Evolutionary conservation across 2,888 invertebrate genomes (phyloP).

Genomic region (Exocentrus adspersus): DNA sequence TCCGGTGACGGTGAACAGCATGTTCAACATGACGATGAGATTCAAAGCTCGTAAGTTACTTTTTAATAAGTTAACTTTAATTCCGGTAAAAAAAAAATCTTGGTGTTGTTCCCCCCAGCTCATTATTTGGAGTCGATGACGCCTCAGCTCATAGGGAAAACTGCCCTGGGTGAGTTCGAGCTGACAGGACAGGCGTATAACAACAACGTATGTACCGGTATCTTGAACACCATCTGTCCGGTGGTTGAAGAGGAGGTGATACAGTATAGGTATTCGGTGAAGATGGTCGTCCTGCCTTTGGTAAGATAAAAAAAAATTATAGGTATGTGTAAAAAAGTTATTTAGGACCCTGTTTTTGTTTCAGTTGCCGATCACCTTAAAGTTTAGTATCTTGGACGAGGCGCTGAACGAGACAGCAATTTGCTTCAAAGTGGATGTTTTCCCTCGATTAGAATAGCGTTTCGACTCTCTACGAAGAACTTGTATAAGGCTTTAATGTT

Average conservation of each 20-base stretch:
- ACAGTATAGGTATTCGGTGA: slow-evolving; percentile 18
- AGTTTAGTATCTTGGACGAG: slow-evolving; percentile 16
- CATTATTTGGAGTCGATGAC: slow-evolving; percentile 33
- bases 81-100: not conserved
- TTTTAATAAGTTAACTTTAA: no score
- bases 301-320: no score
- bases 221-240: slow-evolving; percentile 39
- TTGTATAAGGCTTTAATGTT: no score
- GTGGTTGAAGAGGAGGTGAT: slow-evolving; percentile 33
- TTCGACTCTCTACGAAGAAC: no score
- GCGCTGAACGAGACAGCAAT: slow-evolving; percentile 3
- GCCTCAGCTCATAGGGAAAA: slow-evolving; percentile 24
- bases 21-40: slow-evolving; percentile 18
- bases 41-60: slow-evolving; percentile 27
- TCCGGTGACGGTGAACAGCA: not conserved
- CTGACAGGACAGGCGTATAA: not conserved
- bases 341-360: not conserved
- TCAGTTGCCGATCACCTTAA: slow-evolving; percentile 12
- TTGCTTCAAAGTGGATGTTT: slow-evolving; percentile 14
- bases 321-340: no score
- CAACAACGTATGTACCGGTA: slow-evolving; percentile 35
- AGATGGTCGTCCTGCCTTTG: not conserved
- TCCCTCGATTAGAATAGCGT: no score
- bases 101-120: no score
- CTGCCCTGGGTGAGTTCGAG: not conserved